Evolutionary conservation across 2,113 vertebrate species (phyloP).

Genomic region (Ochotona curzoniae): DNA sequence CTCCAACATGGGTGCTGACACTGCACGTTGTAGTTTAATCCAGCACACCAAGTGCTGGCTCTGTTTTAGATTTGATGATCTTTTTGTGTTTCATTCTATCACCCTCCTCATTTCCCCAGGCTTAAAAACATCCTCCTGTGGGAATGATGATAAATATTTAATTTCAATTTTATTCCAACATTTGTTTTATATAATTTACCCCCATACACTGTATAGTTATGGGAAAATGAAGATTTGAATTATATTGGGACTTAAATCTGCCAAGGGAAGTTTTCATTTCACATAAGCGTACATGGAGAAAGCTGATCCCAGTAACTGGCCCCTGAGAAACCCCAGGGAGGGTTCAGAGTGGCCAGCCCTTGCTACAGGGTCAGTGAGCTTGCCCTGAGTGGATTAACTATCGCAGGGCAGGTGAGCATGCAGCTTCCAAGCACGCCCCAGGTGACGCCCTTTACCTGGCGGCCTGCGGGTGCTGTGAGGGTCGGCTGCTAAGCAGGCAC

Average conservation of each 20-base stretch:
- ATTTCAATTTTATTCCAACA: conserved; percentile 11
- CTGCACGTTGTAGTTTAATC: too few relatives aligned
- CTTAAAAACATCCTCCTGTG: background rate
- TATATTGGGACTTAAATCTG: background rate
- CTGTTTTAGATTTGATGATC: background rate
- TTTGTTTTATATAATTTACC: background rate
- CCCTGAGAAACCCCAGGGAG: background rate
- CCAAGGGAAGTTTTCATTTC: background rate
- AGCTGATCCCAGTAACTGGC: background rate
- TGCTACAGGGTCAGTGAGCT: background rate
- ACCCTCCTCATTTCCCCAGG: background rate
- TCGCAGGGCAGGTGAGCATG: too few relatives aligned
- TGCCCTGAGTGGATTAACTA: background rate
- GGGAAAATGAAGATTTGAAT: background rate
- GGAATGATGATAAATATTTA: background rate
- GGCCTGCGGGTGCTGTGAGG: background rate
- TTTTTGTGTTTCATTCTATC: background rate
- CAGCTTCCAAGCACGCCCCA: accelerated
- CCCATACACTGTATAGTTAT: background rate
- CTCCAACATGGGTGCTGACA: too few relatives aligned
- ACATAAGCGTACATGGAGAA: background rate
- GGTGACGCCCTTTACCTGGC: background rate
- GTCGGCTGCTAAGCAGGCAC: background rate
- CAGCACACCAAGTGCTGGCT: background rate
- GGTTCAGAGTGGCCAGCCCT: background rate